phyloP scores from a whole-genome alignment of 1,140 invertebrate genomes.

The Oryctes rhinoceros region DNA sequence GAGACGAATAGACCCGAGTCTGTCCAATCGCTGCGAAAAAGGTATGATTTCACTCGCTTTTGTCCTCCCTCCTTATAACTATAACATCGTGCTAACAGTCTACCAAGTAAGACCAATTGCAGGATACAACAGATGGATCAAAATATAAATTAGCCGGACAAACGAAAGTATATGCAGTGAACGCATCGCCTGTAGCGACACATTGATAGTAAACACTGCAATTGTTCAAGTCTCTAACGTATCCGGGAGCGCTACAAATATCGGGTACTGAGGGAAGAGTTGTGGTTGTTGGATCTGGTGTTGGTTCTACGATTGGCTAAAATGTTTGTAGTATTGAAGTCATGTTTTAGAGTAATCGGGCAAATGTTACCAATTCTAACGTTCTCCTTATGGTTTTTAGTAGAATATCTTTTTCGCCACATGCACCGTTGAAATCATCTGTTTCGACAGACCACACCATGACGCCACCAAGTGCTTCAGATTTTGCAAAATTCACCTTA shows the following conservation, averaged over 20 bases:
- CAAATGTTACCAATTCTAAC: constrained; percentile 41
- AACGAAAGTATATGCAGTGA: neutral
- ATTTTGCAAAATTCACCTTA: constrained; percentile 42
- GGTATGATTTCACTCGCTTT: no score
- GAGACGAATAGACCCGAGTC: no score
- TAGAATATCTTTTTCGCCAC: constrained; percentile 68
- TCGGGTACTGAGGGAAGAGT: neutral
- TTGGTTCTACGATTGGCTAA: neutral
- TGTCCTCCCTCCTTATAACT: no score
- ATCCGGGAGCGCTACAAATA: constrained; percentile 18
- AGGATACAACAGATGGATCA: neutral
- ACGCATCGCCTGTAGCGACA: neutral
- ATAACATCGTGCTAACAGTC: no score
- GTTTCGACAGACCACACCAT: constrained; percentile 82
- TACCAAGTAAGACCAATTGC: neutral
- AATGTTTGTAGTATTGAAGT: neutral
- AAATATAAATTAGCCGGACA: constrained; percentile 25
- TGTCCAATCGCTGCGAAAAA: no score
- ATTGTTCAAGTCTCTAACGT: constrained; percentile 18
- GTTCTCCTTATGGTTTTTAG: constrained; percentile 65
- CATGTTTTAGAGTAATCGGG: neutral
- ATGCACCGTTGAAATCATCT: constrained; percentile 73
- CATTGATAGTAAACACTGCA: constrained; percentile 38
- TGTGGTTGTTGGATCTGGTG: constrained; percentile 14
- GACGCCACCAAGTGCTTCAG: constrained; percentile 65